Conservation (phyloP, 1,140 invertebrate species). For the Dinoponera quadriceps region DNA sequence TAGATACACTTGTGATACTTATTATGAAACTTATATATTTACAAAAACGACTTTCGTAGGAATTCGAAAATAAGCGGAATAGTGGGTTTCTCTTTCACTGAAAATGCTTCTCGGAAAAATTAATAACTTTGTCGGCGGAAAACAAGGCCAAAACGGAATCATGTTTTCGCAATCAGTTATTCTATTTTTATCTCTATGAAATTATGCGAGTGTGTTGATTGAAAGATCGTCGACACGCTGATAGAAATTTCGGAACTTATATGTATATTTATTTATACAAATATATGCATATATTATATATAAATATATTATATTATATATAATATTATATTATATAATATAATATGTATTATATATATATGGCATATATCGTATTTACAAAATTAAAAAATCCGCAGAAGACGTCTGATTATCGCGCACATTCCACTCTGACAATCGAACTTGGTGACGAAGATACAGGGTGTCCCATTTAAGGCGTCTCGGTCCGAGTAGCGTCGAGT, state of each 20-base stretch:
- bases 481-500: not conserved
- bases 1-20: slow-evolving; percentile 41
- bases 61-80: not conserved
- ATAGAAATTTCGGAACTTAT: slow-evolving; percentile 49
- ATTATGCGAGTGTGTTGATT: slow-evolving; percentile 10
- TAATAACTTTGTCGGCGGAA: not conserved
- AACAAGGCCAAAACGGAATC: not conserved
- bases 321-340: too few relatives aligned
- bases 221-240: slow-evolving; percentile 2
- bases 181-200: slow-evolving; percentile 20
- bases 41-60: slow-evolving; percentile 28
- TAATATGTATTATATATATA: too few relatives aligned
- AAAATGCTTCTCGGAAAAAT: slow-evolving; percentile 14
- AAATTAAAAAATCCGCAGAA: slow-evolving; percentile 57
- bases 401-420: slow-evolving; percentile 65
- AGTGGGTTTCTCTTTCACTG: slow-evolving; percentile 15
- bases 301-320: too few relatives aligned
- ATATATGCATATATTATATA: too few relatives aligned
- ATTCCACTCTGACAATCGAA: slow-evolving; percentile 67
- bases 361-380: slow-evolving; percentile 67
- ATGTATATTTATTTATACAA: not conserved
- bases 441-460: slow-evolving; percentile 65
- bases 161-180: slow-evolving; percentile 14
- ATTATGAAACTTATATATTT: too few relatives aligned
- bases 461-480: slow-evolving; percentile 22